Conservation (phyloP, 2,797 vertebrate genomes). For the Hoplostethus atlanticus region DNA sequence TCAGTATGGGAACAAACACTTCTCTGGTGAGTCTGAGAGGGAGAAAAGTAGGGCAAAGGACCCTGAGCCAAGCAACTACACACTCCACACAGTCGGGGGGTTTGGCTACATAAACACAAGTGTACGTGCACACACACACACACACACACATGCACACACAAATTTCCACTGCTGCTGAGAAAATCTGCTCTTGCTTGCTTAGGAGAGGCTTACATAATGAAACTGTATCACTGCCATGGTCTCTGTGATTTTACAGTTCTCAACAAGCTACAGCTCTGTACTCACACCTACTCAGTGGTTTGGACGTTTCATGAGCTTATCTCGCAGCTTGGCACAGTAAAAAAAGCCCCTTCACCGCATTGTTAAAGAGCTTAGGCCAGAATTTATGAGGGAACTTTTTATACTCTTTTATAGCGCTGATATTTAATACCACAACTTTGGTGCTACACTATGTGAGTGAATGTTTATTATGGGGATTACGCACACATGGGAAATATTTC, state of each 20-base stretch:
- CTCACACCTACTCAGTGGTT: neutral
- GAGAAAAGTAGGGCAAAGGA: constrained; percentile 52
- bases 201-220: constrained; percentile 15
- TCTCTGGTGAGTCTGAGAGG: constrained; percentile 22
- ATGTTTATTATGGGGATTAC: constrained; percentile 28
- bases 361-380: neutral
- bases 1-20: constrained; percentile 47
- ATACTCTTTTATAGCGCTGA: constrained; percentile 7
- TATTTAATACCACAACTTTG: constrained; percentile 35
- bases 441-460: neutral
- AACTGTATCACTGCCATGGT: constrained; percentile 40
- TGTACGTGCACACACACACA: neutral
- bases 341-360: neutral
- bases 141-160: neutral
- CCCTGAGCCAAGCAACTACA: constrained; percentile 36
- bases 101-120: constrained; percentile 17
- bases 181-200: constrained; percentile 17
- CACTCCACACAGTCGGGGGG: constrained; percentile 21
- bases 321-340: neutral
- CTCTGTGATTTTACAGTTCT: constrained; percentile 12
- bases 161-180: constrained; percentile 4
- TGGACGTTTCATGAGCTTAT: neutral
- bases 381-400: neutral
- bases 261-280: constrained; percentile 6
- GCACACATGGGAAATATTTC: constrained; percentile 43